Conservation (phyloP, 1,140 invertebrate genomes). For the Maconellicoccus hirsutus region DNA sequence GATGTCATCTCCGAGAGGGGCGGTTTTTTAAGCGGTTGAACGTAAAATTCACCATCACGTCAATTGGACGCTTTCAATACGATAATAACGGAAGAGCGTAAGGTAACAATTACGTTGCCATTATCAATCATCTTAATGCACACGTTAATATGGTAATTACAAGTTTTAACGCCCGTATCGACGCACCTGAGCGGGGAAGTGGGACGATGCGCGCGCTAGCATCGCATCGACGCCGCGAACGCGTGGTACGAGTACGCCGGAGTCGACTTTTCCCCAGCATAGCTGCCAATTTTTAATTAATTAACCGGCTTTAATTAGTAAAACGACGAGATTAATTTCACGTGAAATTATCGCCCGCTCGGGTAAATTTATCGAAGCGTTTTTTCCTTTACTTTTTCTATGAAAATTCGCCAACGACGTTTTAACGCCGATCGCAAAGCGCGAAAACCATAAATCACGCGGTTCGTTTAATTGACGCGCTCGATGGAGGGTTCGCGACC, state of each 20-base stretch:
- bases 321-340: background rate
- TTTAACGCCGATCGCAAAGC: background rate
- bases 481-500: no score
- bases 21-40: no score
- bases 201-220: background rate
- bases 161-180: no score
- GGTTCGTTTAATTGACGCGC: no score
- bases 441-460: background rate
- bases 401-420: background rate
- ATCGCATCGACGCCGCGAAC: no score
- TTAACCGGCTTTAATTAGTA: constrained; percentile 1
- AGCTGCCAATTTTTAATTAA: constrained; percentile 2
- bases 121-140: constrained; percentile 9
- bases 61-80: background rate
- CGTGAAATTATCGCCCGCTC: no score
- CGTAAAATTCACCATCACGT: no score
- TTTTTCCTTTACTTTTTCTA: background rate
- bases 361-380: background rate
- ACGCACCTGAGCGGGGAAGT: no score
- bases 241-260: no score
- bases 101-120: background rate
- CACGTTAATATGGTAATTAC: background rate
- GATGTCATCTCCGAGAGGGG: no score
- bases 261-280: background rate
- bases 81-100: background rate